phyloP scores from a whole-genome alignment of 2,113 vertebrate genomes.

The Myotis davidii region DNA sequence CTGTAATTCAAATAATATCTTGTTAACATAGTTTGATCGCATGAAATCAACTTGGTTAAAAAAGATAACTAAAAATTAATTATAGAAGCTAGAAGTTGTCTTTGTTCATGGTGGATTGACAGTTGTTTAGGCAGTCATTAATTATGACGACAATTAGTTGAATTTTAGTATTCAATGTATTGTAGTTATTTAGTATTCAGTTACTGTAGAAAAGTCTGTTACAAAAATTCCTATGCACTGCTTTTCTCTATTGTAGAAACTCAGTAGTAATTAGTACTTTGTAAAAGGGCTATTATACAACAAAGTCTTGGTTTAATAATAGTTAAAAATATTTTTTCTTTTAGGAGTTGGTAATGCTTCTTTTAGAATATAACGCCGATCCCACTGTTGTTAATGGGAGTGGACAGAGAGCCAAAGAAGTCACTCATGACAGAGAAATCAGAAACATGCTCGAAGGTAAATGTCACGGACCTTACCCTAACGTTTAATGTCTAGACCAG shows the following conservation, averaged over 20 bases:
- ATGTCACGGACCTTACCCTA: neutral
- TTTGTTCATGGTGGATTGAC: neutral
- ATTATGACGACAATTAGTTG: neutral
- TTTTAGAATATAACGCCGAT: constrained; percentile 91
- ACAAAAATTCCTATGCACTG: neutral
- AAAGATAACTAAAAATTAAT: neutral
- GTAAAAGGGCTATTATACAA: neutral
- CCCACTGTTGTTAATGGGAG: constrained; percentile 92
- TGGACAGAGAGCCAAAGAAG: constrained; percentile 92
- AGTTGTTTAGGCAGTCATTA: neutral
- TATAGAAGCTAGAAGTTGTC: neutral
- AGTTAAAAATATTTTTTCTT: constrained; percentile 62
- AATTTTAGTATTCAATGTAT: neutral
- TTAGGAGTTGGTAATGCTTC: constrained; percentile 94
- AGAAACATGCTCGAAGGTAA: constrained; percentile 95
- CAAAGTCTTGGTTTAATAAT: constrained; percentile 31
- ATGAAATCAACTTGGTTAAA: constrained; percentile 27
- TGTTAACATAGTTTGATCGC: neutral
- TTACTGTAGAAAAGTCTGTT: neutral
- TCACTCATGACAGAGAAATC: constrained; percentile 94
- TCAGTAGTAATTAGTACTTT: neutral
- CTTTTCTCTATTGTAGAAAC: neutral
- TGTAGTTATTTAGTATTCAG: neutral
- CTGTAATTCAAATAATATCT: neutral
- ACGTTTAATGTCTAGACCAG: too few species aligned